phyloP scores from a whole-genome alignment of 2,797 vertebrate genomes.

The Lutjanus campechanus region DNA sequence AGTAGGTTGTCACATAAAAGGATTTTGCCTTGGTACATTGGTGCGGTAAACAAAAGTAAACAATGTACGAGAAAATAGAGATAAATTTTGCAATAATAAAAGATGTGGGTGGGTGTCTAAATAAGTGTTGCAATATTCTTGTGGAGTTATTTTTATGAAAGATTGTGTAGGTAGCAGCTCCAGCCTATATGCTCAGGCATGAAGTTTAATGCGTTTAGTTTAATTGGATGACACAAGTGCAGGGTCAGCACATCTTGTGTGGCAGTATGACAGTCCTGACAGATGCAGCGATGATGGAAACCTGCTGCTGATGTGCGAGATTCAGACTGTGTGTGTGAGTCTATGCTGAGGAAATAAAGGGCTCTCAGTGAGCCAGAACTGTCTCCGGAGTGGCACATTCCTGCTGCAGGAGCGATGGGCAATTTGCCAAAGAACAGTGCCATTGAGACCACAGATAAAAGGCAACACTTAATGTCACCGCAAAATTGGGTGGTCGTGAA shows the following conservation, averaged over 20 bases:
- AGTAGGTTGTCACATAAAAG: too few relatives aligned
- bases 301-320: constrained; percentile 78
- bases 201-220: constrained; percentile 9
- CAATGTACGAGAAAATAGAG: too few relatives aligned
- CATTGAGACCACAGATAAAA: constrained; percentile 17
- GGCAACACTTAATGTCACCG: constrained; percentile 20
- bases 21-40: too few relatives aligned
- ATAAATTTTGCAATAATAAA: neutral
- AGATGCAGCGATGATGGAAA: constrained; percentile 67
- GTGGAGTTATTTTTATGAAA: neutral
- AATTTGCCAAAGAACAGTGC: constrained; percentile 27
- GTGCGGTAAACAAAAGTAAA: too few relatives aligned
- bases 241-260: constrained; percentile 31
- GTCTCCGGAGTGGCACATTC: constrained; percentile 68
- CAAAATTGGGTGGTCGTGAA: constrained; percentile 10
- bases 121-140: neutral
- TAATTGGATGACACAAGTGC: constrained; percentile 24
- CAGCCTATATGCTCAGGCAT: neutral
- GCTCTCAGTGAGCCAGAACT: constrained; percentile 50
- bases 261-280: constrained; percentile 24
- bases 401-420: constrained; percentile 33
- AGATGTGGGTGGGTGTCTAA: neutral
- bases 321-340: constrained; percentile 70
- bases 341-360: constrained; percentile 60
- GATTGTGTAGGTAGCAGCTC: neutral